phyloP scores from a whole-genome alignment of 2,797 vertebrate species.

The Pseudomugil tenellus region DNA sequence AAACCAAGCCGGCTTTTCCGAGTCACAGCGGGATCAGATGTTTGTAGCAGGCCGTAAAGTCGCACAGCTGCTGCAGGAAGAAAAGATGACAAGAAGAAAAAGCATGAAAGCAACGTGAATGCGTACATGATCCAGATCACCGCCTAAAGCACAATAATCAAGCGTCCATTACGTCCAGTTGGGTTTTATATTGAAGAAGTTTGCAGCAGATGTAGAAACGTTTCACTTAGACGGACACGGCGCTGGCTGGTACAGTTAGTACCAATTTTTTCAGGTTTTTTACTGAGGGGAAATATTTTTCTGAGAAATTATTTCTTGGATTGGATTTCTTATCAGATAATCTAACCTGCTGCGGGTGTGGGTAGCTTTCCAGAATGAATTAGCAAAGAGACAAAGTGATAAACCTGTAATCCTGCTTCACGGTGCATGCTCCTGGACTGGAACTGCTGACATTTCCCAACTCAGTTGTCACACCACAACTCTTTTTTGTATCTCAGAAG shows the following conservation, averaged over 20 bases:
- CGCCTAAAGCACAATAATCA: neutral
- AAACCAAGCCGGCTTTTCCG: neutral
- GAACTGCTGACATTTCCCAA: too few relatives aligned
- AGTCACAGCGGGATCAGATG: neutral
- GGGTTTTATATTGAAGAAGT: neutral
- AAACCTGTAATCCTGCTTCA: neutral
- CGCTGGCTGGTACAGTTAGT: too few relatives aligned
- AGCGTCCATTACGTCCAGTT: neutral
- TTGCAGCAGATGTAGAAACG: neutral
- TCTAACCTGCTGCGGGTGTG: neutral
- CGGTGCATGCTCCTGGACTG: neutral
- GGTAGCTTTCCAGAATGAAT: too few relatives aligned
- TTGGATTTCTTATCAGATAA: neutral
- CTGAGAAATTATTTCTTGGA: too few relatives aligned
- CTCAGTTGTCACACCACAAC: neutral
- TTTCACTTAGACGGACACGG: too few relatives aligned
- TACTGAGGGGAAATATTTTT: too few relatives aligned
- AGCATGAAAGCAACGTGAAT: neutral
- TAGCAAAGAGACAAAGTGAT: too few relatives aligned
- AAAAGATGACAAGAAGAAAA: neutral
- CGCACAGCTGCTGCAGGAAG: conserved; percentile 1
- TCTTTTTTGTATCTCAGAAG: neutral
- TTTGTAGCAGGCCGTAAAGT: neutral
- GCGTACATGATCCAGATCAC: neutral
- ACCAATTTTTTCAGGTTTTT: too few relatives aligned